Base-by-base conservation (phyloP, 2,797 vertebrate species). In the Sebastes jordani region DNA sequence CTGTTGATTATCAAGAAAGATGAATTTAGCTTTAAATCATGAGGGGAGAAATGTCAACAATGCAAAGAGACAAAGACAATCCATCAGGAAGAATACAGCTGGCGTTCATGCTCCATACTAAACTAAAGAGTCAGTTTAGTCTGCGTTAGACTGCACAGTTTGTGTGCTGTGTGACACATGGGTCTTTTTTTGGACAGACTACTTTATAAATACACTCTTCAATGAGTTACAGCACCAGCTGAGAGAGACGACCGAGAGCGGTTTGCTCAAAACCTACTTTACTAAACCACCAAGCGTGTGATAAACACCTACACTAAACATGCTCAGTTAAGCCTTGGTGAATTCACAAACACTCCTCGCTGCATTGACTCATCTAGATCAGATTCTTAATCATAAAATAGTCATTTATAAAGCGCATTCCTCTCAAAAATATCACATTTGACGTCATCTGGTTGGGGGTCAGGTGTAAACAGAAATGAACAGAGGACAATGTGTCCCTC, bases 211-310 rank as follows among this genome's bases (percentile, higher is more conserved):
- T 94, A 93, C 81, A 82, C 90, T 89, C 92, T 88, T 89, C 85
- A 91, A 65, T 95, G 94, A 96, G 92, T 80, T 89, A 94, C 94
- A 95, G 95, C 92, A 93, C 92, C 95, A 95, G 94, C 95, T 96
- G 95, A 82, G 81, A 84, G 72, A 84, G 72, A 85, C 69, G 62
- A 90, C 61, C 11, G n/a, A 60, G 58, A 55, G 65, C 49, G 55
- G 29, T 87, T 83, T 81, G 32, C 74, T 76, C 11, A 77, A 81
- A 88, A 80, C n/a, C 61, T 46, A 5, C 59, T 85, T 73, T 10
- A 73, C 42, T 67, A 54, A 84, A 79, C 56, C 11, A 20, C 58
- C 36, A 29, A 76, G 64, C 5, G 60, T 54, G 63, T 38, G 67
- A 62, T 69, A 58, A 82, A 65, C 42, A 68, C 42, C 2, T 11